Evolutionary conservation across 2,888 invertebrate genomes (phyloP).

Genomic region (Drosophila engyochracea): DNA sequence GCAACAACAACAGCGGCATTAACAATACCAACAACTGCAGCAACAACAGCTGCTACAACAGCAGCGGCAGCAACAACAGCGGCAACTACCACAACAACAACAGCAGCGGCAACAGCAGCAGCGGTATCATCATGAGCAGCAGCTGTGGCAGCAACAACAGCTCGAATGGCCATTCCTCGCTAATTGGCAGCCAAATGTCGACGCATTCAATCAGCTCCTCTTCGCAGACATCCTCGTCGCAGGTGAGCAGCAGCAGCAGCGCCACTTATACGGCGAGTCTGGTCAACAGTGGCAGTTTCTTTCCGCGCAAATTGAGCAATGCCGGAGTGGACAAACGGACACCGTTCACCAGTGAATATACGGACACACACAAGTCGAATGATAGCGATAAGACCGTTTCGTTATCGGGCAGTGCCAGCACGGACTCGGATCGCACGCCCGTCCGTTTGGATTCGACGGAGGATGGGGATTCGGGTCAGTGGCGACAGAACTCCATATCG

Average conservation of each 20-base stretch:
- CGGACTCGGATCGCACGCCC: conserved; percentile 93
- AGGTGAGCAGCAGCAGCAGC: conserved; percentile 51
- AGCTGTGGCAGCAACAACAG: conserved; percentile 27
- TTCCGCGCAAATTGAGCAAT: conserved; percentile 86
- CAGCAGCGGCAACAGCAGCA: conserved; percentile 24
- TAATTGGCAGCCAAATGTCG: conserved; percentile 61
- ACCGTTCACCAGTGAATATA: conserved; percentile 84
- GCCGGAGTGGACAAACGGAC: conserved; percentile 80
- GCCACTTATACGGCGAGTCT: conserved; percentile 63
- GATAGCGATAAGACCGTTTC: conserved; percentile 91
- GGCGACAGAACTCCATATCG: conserved; percentile 95
- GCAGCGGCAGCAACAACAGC: conserved; percentile 32
- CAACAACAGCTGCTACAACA: conserved; percentile 10
- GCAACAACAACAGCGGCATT: conserved; percentile 57
- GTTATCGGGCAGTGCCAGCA: conserved; percentile 90
- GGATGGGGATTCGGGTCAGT: conserved; percentile 89
- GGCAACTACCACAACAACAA: conserved; percentile 18
- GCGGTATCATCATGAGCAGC: conserved; percentile 18
- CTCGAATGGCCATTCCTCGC: conserved; percentile 54
- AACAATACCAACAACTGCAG: conserved; percentile 19
- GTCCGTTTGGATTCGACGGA: conserved; percentile 92
- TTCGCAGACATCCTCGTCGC: conserved; percentile 46
- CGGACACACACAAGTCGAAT: conserved; percentile 87
- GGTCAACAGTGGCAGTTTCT: conserved; percentile 71
- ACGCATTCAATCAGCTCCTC: conserved; percentile 41